phyloP scores from a whole-genome alignment of 1,140 invertebrate genomes.

The Ylistrum balloti region DNA sequence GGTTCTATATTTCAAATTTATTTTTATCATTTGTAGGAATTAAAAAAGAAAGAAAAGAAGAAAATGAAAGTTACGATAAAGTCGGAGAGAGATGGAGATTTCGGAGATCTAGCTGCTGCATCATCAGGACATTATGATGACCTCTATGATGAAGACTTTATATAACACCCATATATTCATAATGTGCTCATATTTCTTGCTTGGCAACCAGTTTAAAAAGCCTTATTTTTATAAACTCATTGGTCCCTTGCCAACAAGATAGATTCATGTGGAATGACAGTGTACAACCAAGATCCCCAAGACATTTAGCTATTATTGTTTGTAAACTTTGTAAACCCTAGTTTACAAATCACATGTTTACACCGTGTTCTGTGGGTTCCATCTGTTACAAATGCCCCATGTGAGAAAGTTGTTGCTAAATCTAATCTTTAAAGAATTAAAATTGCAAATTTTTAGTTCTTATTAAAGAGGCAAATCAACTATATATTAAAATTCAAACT shows the following conservation, averaged over 20 bases:
- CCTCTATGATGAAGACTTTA: slow-evolving; percentile 54
- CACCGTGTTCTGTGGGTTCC: too few relatives aligned
- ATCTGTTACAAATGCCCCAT: not conserved
- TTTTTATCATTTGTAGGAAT: slow-evolving; percentile 46
- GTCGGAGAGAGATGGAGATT: slow-evolving; percentile 47
- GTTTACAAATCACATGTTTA: too few relatives aligned
- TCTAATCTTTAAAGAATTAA: too few relatives aligned
- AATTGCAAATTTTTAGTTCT: not conserved
- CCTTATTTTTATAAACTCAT: slow-evolving; percentile 24
- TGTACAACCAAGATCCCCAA: not conserved
- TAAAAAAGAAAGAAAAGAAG: slow-evolving; percentile 57
- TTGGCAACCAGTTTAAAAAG: slow-evolving; percentile 26
- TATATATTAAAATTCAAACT: too few relatives aligned
- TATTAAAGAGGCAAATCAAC: too few relatives aligned
- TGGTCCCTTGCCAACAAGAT: not conserved
- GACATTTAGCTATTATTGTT: too few relatives aligned
- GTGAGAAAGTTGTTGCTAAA: not conserved
- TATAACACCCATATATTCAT: slow-evolving; percentile 44
- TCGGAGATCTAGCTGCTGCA: slow-evolving; percentile 51
- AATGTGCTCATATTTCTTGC: slow-evolving; percentile 49
- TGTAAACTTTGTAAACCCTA: too few relatives aligned
- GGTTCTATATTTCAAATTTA: too few relatives aligned
- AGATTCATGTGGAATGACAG: not conserved
- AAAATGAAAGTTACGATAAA: slow-evolving; percentile 52
- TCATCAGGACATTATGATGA: slow-evolving; percentile 45